A percentile compares a stretch with the other conserved stretches of the same genome.
These are phyloP conservation scores for Rhabdornis inornatus DNA, from an alignment of 2,113 vertebrate species.

Conservation along the genomic window DNA sequence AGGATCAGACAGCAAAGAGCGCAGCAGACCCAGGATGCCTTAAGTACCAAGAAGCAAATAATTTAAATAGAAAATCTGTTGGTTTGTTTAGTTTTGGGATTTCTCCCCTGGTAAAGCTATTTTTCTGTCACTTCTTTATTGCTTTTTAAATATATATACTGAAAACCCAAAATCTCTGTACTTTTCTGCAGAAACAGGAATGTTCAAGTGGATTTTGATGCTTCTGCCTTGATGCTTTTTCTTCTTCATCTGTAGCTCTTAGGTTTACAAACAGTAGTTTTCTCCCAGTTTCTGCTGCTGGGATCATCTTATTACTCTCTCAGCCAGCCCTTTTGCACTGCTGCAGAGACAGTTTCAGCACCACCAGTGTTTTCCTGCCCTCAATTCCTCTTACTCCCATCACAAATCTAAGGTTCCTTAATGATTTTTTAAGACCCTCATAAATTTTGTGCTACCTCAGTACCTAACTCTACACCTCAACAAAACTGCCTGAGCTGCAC, in stretches of 20 bases:
- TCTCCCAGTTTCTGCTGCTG: background rate
- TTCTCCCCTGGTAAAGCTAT: fast-evolving
- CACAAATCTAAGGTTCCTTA: background rate
- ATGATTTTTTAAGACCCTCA: background rate
- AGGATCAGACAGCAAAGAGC: background rate
- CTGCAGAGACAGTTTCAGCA: background rate
- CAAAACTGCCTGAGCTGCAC: background rate
- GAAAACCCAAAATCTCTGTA: fast-evolving
- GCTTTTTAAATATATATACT: background rate
- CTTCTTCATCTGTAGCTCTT: background rate
- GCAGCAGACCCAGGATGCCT: background rate
- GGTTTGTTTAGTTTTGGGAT: background rate
- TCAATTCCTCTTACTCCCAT: background rate
- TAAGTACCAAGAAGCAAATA: background rate
- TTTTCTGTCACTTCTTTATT: background rate
- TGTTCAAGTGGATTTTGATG: background rate
- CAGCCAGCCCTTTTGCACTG: background rate
- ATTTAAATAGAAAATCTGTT: background rate
- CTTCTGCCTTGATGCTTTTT: background rate
- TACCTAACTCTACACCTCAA: background rate
- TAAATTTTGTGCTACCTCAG: background rate
- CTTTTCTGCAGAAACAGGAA: background rate
- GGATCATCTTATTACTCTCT: background rate
- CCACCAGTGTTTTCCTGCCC: background rate
- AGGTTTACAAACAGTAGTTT: background rate